Evolutionary conservation across 2,797 vertebrate species (phyloP).

Genomic region (Rhynchotus rufescens): DNA sequence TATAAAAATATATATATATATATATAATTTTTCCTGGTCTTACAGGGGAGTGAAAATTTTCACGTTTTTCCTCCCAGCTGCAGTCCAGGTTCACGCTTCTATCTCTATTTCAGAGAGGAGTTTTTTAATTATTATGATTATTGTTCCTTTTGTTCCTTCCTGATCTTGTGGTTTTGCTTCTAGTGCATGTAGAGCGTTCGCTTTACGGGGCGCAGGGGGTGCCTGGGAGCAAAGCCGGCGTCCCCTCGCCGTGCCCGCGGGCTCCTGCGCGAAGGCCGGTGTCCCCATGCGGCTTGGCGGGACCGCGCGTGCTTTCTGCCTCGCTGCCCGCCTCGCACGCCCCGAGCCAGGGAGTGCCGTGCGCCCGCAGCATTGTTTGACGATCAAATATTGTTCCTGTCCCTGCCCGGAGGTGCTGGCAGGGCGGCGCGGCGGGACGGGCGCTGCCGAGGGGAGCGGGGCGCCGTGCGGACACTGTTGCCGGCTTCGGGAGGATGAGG

Average conservation of each 20-base stretch:
- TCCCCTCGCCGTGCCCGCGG: no score
- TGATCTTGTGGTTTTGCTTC: no score
- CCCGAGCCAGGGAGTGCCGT: not conserved
- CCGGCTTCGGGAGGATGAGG: rapidly evolving
- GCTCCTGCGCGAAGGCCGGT: no score
- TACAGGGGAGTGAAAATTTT: not conserved
- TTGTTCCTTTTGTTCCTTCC: no score
- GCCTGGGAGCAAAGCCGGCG: no score
- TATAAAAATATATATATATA: no score
- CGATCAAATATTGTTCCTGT: not conserved
- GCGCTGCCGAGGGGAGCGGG: not conserved
- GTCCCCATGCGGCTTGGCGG: not conserved
- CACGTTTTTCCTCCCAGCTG: not conserved
- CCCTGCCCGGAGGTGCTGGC: not conserved
- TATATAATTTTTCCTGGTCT: no score
- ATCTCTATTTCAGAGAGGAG: not conserved
- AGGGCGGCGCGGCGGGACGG: not conserved
- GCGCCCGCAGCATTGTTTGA: constrained; percentile 35
- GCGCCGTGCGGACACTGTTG: not conserved
- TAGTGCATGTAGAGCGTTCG: no score
- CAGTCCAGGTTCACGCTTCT: not conserved
- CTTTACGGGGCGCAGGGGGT: no score
- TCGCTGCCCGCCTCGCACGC: not conserved
- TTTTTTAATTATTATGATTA: no score
- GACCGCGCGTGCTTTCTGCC: constrained; percentile 23